Percentiles rank a stretch among this genome's conserved stretches.
Conservation (phyloP, 2,888 invertebrate species). For the Trissonchulus latispiculum region DNA sequence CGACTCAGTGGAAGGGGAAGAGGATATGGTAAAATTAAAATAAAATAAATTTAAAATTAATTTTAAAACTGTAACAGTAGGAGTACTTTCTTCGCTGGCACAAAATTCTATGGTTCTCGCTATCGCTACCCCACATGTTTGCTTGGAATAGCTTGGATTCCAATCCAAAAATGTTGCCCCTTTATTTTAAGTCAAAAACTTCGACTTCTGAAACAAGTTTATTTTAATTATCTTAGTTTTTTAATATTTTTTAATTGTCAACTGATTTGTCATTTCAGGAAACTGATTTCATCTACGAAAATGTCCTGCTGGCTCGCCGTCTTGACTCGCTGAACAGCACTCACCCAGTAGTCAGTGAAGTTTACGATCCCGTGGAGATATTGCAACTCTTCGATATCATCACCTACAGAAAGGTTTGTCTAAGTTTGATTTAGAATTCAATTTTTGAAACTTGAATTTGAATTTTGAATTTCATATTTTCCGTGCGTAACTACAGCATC, state of each 20-base stretch:
- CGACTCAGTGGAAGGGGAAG: conserved; percentile 21
- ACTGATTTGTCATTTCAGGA: conserved; percentile 1
- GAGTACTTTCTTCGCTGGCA: neutral
- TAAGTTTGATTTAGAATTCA: too few species aligned
- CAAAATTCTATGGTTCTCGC: neutral
- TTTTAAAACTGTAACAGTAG: too few species aligned
- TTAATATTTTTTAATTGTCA: neutral
- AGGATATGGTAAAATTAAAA: conserved; percentile 7
- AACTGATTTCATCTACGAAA: neutral
- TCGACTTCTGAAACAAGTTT: too few species aligned
- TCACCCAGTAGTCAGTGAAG: conserved; percentile 59
- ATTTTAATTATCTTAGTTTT: too few species aligned
- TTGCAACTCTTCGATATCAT: conserved; percentile 65
- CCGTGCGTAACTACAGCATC: too few species aligned
- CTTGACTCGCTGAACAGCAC: conserved; percentile 61
- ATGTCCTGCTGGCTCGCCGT: conserved; percentile 26
- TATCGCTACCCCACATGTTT: neutral
- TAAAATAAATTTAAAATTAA: too few species aligned
- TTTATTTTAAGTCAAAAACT: too few species aligned
- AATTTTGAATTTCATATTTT: too few species aligned
- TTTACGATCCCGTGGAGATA: conserved; percentile 60
- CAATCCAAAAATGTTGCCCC: too few species aligned
- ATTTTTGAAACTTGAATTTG: too few species aligned
- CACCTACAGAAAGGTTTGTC: conserved; percentile 59
- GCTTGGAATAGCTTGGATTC: too few species aligned